Conservation (phyloP, 2,113 vertebrate genomes). For the Semicossyphus pulcher region DNA sequence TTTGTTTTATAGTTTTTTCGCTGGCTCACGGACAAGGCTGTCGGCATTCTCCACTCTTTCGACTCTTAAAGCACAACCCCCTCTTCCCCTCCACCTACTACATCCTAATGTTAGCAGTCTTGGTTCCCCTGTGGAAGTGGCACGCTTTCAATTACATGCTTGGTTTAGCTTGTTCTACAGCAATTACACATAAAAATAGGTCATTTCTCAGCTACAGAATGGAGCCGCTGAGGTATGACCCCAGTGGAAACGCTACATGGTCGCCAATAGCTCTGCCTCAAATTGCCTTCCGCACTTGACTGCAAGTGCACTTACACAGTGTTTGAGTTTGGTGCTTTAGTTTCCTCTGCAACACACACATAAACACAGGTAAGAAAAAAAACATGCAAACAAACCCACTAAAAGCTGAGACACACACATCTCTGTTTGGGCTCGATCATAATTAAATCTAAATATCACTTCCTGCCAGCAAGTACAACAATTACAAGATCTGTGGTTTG, state of each 20-base stretch:
- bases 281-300: slow-evolving; percentile 85
- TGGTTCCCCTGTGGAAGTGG: slow-evolving; percentile 62
- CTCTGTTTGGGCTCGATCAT: neutral
- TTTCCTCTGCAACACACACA: slow-evolving; percentile 36
- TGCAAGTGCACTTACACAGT: slow-evolving; percentile 66
- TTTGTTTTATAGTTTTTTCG: slow-evolving; percentile 78
- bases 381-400: slow-evolving; percentile 2
- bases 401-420: too few relatives aligned
- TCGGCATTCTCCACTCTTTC: slow-evolving; percentile 63
- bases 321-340: slow-evolving; percentile 39
- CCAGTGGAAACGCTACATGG: slow-evolving; percentile 77
- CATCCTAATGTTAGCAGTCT: slow-evolving; percentile 25
- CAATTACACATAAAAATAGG: slow-evolving; percentile 84
- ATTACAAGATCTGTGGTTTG: too few relatives aligned
- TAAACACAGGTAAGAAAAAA: neutral
- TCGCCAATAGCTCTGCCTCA: slow-evolving; percentile 71
- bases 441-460: slow-evolving; percentile 11
- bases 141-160: slow-evolving; percentile 87
- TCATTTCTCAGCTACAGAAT: slow-evolving; percentile 83
- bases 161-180: slow-evolving; percentile 83
- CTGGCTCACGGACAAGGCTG: slow-evolving; percentile 63
- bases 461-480: too few relatives aligned
- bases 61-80: slow-evolving; percentile 68
- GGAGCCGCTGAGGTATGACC: slow-evolving; percentile 84
- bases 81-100: slow-evolving; percentile 19